Percentiles rank a stretch among this genome's conserved stretches.
phyloP scores from a whole-genome alignment of 2,888 invertebrate genomes.

The Glyphotaelius pellucidus region DNA sequence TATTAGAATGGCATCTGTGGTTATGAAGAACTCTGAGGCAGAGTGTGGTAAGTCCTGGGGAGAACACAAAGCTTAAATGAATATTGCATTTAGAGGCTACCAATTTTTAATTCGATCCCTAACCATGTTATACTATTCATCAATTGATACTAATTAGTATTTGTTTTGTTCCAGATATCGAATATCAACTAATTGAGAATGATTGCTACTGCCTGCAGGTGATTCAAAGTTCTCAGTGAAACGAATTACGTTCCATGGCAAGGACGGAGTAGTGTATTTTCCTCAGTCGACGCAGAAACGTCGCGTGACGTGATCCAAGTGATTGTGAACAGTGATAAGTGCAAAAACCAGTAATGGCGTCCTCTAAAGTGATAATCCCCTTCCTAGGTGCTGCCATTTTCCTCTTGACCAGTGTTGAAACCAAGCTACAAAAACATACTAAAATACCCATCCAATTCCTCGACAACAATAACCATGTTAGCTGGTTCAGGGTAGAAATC shows the following conservation, averaged over 20 bases:
- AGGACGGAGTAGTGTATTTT: neutral
- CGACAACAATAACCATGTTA: neutral
- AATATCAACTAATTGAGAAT: neutral
- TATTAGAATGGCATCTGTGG: too few relatives aligned
- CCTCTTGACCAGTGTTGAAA: neutral
- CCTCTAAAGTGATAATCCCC: neutral
- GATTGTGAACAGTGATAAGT: constrained; percentile 2
- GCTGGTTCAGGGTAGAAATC: neutral
- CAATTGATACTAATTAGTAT: neutral
- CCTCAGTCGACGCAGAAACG: neutral
- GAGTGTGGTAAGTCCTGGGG: too few relatives aligned
- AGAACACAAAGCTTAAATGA: too few relatives aligned
- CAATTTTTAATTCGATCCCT: neutral
- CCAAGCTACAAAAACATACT: neutral
- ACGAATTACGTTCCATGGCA: neutral
- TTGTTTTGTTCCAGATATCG: constrained; percentile 25
- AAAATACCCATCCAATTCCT: neutral
- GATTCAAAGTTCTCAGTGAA: neutral
- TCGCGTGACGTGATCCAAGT: neutral
- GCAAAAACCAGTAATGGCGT: neutral
- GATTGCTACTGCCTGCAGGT: neutral
- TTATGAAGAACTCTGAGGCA: too few relatives aligned
- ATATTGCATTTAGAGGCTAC: too few relatives aligned
- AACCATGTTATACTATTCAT: neutral
- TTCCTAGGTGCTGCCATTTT: neutral